Conservation (phyloP, 1,140 invertebrate species). For the honey bee (Apis mellifera) region Amel_HAv3.1 CM009945.2:6117501-6118000, state of each 20-base stretch:
- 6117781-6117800: slow-evolving; percentile 17
- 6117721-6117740: not conserved
- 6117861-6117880: slow-evolving; percentile 25
- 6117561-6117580: slow-evolving; percentile 30
- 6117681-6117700: slow-evolving; percentile 11
- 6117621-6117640: not conserved
- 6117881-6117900: slow-evolving; percentile 70
- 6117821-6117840: not conserved
- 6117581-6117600: not conserved
- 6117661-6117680: not conserved
- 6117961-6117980: slow-evolving; percentile 71
- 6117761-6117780: not conserved
- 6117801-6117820: too few species aligned
- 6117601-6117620: not conserved
- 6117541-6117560: slow-evolving; percentile 14
- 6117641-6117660: not conserved
- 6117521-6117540: slow-evolving; percentile 15
- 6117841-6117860: slow-evolving; percentile 45
- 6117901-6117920: slow-evolving; percentile 68
- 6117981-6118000: not conserved
- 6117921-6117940: slow-evolving; percentile 66
- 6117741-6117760: not conserved
- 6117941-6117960: too few species aligned
- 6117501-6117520: slow-evolving; percentile 33
- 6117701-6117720: not conserved